Percentiles rank a stretch among this genome's conserved stretches.
Evolutionary conservation across 2,888 invertebrate genomes (phyloP).

Genomic region (Torymus texanus): DNA sequence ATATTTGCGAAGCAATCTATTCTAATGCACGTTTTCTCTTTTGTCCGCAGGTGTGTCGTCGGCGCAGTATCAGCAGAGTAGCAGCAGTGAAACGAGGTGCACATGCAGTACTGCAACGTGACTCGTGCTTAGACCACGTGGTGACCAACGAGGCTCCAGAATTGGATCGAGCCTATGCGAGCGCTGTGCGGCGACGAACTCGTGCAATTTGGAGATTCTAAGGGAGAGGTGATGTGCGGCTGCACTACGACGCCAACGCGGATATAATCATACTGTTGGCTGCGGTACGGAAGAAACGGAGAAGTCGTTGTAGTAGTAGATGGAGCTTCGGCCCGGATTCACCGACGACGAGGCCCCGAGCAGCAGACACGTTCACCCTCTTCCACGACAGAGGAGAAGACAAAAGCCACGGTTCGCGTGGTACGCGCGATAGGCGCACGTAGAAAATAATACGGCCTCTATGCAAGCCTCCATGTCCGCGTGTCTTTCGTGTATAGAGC

Average conservation of each 20-base stretch:
- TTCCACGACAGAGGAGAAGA: neutral
- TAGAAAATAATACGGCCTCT: constrained; percentile 1
- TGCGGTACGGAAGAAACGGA: constrained; percentile 1
- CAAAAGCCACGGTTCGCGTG: neutral
- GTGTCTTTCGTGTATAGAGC: too few species aligned
- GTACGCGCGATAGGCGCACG: constrained; percentile 24
- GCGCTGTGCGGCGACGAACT: too few species aligned
- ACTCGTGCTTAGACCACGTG: neutral
- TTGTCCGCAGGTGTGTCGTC: constrained; percentile 31
- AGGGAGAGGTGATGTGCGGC: too few species aligned
- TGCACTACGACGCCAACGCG: too few species aligned
- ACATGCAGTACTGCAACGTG: neutral
- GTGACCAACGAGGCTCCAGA: too few species aligned
- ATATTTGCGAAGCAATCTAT: neutral
- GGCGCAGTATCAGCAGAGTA: neutral
- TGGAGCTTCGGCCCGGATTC: constrained; percentile 21
- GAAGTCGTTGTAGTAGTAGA: constrained; percentile 4
- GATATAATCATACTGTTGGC: neutral
- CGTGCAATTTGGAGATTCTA: too few species aligned
- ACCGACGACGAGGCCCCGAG: neutral
- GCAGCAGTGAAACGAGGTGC: neutral
- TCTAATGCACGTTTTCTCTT: neutral
- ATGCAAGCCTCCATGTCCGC: neutral
- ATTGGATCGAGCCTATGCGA: too few species aligned
- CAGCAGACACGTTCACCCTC: neutral